Evolutionary conservation across 2,113 vertebrate species (phyloP), one percentile per base, ranked within the genome.

Genomic region (Saimiri boliviensis): DNA sequence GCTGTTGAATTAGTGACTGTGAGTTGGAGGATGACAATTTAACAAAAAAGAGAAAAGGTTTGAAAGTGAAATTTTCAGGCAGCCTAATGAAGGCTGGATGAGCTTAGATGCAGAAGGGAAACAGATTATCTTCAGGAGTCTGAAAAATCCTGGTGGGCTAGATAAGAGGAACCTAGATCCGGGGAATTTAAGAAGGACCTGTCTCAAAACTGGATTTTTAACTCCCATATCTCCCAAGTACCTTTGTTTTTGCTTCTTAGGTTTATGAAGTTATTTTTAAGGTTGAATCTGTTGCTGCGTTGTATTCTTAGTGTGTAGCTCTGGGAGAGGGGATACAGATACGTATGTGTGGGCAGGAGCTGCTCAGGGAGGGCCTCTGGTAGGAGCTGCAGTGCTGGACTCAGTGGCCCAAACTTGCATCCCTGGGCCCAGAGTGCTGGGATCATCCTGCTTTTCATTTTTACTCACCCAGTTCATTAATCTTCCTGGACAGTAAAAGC

Each of bases 11-110:
- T 66, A 70, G 83, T 40, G 86, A 63, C 58, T 54, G 0, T 3
- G 37, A 32, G 63, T 81, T 80, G 35, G 79, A 74, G 74, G 45
- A 27, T 13, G n/a, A 23, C 20, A 58, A 56, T 77, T 86, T 71
- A 40, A 47, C 73, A 52, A 58, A 58, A 58, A 68, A 54, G 45
- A 81, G 23, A 52, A 45, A 74, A 83, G 32, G 19, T 79, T 79
- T 91, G 82, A 30, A 91, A 49, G 52, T 37, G 23, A 63, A n/a
- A 21, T 68, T 74, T 89, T 89, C 45, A 54, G 73, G 27, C 32
- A 30, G 25, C 32, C 40, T 23, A 23, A 45, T 25, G 47, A 79
- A 19, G 45, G 4, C 60, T 86, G 25, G 52, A 27, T 82, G 32
- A 32, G n/a, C 10, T 60, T 86, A 37, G 21, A 17, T 6, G 32